Base-by-base conservation (phyloP, 2,797 vertebrate species). In the Rhyacichthys aspro region DNA sequence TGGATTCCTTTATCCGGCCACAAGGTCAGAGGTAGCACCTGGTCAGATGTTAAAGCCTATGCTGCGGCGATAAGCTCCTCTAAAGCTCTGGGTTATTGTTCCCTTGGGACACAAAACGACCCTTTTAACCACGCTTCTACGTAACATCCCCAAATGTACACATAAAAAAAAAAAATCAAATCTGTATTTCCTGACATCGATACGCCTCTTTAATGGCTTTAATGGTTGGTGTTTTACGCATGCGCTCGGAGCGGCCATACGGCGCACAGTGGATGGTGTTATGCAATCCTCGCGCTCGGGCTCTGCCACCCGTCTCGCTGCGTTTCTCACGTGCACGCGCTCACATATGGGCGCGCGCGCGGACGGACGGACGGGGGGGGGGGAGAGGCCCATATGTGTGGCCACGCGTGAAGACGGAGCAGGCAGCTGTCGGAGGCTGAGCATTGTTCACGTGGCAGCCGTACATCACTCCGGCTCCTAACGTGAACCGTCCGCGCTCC, bases 271-370 rank as follows among this genome's bases (percentile, higher is more conserved):
- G 47, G 7, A 36, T 41, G 47, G 32, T 42, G 44, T 82, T 74
- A 71, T 46, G 65, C 76, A 79, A 76, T 28, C 48, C 43, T 37
- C 2, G 11, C 7, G 55, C 55, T 47, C 78, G 70, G 69, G n/a
- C n/a, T n/a, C 61, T 54, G 64, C 67, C 60, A 28, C 23, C 23
- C 63, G 37, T 69, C 59, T 52, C 67, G 48, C 82, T 59, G 76
- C 69, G 70, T 72, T 53, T 34, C 50, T 63, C 72, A 38, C 33
- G 43, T 32, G 5, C 67, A 17, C 46, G 38, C 2, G 37, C 50
- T 12, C 45, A 1, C 47, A 9, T 49, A 44, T 12, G 8, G 43
- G 18, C 10, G 16, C 15, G n/a, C 19, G n/a, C n/a, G n/a, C n/a
- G n/a, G n/a, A n/a, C n/a, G n/a, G n/a, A 14, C 18, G n/a, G 23